phyloP scores from a whole-genome alignment of 2,888 invertebrate species.

The Hecatera dysodea region DNA sequence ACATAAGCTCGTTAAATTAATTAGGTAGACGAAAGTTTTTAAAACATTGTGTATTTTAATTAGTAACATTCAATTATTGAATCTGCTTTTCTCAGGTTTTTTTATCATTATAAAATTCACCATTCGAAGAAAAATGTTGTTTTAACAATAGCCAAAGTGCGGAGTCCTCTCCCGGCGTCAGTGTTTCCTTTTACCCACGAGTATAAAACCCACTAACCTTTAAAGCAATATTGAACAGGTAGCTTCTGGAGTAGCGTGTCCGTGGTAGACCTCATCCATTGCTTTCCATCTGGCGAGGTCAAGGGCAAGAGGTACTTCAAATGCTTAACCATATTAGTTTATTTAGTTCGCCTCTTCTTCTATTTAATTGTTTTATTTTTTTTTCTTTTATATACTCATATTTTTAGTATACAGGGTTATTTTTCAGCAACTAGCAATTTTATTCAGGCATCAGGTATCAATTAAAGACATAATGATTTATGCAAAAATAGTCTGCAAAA shows the following conservation, averaged over 20 bases:
- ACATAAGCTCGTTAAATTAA: conserved; percentile 32
- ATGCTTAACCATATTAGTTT: too few relatives aligned
- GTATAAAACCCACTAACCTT: neutral
- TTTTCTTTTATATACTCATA: too few relatives aligned
- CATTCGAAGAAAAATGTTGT: neutral
- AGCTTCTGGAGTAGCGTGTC: neutral
- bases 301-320: too few relatives aligned
- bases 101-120: neutral
- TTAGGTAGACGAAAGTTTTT: conserved; percentile 14
- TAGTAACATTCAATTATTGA: conserved; percentile 5
- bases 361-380: too few relatives aligned
- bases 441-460: too few relatives aligned
- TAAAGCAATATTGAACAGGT: neutral
- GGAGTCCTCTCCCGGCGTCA: neutral
- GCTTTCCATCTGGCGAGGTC: neutral
- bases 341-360: too few relatives aligned
- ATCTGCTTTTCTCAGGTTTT: neutral
- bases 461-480: too few relatives aligned
- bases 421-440: too few relatives aligned
- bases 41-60: conserved; percentile 3
- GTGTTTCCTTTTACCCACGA: neutral
- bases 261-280: neutral
- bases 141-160: neutral
- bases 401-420: too few relatives aligned
- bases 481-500: too few relatives aligned